phyloP scores from a whole-genome alignment of 2,888 invertebrate genomes.

The Ennomos fuscantarius region DNA sequence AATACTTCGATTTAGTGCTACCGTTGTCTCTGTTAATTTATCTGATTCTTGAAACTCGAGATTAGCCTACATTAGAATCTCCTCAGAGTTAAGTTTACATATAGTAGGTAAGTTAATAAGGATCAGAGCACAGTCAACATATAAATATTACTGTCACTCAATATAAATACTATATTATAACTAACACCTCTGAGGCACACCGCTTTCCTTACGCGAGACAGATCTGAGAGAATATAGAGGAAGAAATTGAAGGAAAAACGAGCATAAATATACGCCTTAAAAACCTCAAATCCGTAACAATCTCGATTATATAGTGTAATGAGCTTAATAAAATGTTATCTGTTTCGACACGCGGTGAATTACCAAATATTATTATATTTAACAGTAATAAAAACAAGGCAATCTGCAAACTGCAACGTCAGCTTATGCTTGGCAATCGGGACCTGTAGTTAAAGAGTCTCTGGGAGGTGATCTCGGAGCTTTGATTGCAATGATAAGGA shows the following conservation, averaged over 20 bases:
- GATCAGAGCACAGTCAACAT: conserved; percentile 2
- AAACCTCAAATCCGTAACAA: conserved; percentile 36
- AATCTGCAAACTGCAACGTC: conserved; percentile 37
- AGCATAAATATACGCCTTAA: conserved; percentile 25
- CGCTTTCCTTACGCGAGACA: conserved; percentile 24
- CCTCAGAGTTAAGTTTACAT: conserved; percentile 23
- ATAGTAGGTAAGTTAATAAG: conserved; percentile 5
- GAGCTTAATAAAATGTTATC: conserved; percentile 43
- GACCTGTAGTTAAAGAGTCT: not conserved
- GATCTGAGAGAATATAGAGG: conserved; percentile 29
- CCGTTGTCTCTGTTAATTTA: conserved; percentile 51
- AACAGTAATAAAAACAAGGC: conserved; percentile 38
- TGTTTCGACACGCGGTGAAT: conserved; percentile 46
- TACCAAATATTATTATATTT: conserved; percentile 39
- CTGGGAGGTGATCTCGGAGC: too few relatives aligned
- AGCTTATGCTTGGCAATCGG: conserved; percentile 15
- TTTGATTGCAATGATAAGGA: too few relatives aligned
- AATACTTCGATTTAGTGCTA: conserved; percentile 63
- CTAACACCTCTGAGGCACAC: conserved; percentile 33
- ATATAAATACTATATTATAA: not conserved
- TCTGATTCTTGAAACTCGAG: conserved; percentile 42
- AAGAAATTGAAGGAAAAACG: conserved; percentile 30
- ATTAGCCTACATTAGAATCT: conserved; percentile 47
- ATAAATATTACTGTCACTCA: conserved; percentile 14
- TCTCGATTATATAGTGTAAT: conserved; percentile 34